These are phyloP conservation scores for Enteromius treurensis DNA, from an alignment of 2,797 vertebrate species.

Conservation along the genomic window DNA sequence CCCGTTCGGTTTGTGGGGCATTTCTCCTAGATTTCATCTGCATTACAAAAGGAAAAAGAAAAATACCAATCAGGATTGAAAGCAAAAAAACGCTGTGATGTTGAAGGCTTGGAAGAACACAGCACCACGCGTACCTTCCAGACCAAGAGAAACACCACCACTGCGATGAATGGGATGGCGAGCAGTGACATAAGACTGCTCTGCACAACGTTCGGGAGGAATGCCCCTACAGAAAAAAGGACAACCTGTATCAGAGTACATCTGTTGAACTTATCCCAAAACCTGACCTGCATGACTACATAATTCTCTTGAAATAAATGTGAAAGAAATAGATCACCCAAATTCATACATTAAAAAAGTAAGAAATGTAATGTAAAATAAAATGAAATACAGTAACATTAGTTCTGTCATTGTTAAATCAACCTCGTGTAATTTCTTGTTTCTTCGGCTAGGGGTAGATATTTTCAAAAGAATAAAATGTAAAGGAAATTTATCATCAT, in stretches of 20 bases:
- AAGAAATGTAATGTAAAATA: not conserved
- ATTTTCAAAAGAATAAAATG: not conserved
- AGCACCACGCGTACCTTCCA: constrained; percentile 75
- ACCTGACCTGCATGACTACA: not conserved
- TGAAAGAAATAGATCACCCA: not conserved
- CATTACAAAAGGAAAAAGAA: constrained; percentile 20
- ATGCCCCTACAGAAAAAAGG: constrained; percentile 37
- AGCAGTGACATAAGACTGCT: constrained; percentile 78
- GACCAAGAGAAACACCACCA: constrained; percentile 73
- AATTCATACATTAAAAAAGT: not conserved
- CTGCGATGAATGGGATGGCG: constrained; percentile 74
- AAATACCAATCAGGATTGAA: not conserved
- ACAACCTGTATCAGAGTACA: constrained; percentile 8
- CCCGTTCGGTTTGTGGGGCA: constrained; percentile 56
- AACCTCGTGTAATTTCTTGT: not conserved
- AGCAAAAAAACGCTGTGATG: not conserved
- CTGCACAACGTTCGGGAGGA: constrained; percentile 69
- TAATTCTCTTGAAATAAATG: not conserved
- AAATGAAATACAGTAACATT: not conserved
- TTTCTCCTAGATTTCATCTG: constrained; percentile 76
- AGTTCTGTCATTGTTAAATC: not conserved
- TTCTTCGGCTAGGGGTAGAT: not conserved
- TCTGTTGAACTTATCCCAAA: not conserved
- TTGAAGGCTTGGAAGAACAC: not conserved
- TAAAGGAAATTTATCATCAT: not conserved